These are phyloP conservation scores for Poecile montanus DNA, from an alignment of 2,797 vertebrate genomes.

Conservation along the genomic window DNA sequence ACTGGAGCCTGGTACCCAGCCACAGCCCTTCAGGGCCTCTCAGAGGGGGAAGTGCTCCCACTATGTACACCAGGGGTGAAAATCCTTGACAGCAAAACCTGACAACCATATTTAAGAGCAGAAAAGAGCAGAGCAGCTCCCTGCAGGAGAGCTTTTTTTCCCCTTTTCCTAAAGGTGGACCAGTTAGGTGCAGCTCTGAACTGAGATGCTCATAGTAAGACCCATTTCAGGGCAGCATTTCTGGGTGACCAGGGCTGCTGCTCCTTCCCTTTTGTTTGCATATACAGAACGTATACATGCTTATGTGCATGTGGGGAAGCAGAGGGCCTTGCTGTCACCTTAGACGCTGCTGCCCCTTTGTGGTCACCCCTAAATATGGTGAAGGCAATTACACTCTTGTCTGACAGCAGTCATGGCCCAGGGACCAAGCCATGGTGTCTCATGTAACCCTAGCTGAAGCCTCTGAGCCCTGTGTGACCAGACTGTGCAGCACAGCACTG, in stretches of 20 bases:
- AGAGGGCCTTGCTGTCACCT: neutral
- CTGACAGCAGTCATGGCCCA: neutral
- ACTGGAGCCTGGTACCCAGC: neutral
- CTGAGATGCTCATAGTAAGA: accelerated
- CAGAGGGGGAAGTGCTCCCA: neutral
- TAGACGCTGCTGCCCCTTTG: neutral
- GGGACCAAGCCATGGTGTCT: neutral
- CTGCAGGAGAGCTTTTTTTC: neutral
- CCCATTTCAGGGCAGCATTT: neutral
- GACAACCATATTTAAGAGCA: neutral
- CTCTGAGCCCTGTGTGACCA: accelerated
- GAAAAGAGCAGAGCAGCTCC: neutral
- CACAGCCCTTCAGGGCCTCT: accelerated
- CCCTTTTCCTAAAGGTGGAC: neutral
- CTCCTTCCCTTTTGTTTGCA: neutral
- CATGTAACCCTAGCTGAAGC: neutral
- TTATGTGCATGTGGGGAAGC: neutral
- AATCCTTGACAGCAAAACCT: neutral
- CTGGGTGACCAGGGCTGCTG: neutral
- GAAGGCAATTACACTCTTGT: neutral
- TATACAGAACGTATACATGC: accelerated
- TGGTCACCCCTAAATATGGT: neutral
- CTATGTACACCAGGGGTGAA: accelerated
- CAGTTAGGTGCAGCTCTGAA: neutral
- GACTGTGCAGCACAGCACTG: accelerated